Evolutionary conservation across 2,797 vertebrate genomes (phyloP).

Genomic region (Anableps anableps): DNA sequence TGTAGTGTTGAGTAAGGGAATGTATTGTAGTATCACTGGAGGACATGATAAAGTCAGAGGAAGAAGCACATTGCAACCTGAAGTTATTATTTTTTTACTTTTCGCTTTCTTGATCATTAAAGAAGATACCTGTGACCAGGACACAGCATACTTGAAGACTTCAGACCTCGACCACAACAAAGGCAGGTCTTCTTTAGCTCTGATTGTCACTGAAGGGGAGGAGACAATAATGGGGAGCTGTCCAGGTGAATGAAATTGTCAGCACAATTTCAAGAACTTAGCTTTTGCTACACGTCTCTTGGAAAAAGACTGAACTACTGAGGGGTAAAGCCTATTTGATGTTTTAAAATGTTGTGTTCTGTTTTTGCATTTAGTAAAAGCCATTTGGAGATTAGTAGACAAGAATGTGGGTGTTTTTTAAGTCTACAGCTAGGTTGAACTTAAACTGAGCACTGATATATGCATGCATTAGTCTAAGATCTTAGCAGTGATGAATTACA

Average conservation of each 20-base stretch:
- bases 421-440: constrained; percentile 21
- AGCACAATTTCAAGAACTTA: constrained; percentile 23
- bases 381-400: constrained; percentile 37
- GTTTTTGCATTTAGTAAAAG: constrained; percentile 22
- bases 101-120: neutral
- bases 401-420: constrained; percentile 27
- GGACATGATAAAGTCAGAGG: constrained; percentile 53
- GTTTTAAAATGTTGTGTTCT: constrained; percentile 34
- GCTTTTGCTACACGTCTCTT: constrained; percentile 19
- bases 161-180: constrained; percentile 22
- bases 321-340: constrained; percentile 30
- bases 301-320: constrained; percentile 18
- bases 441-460: neutral
- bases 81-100: constrained; percentile 10
- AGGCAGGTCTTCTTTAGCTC: constrained; percentile 25
- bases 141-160: constrained; percentile 36
- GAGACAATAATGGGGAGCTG: constrained; percentile 55
- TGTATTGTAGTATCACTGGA: constrained; percentile 56
- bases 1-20: constrained; percentile 62
- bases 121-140: constrained; percentile 37
- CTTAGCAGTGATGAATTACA: neutral
- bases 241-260: constrained; percentile 34
- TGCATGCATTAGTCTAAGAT: constrained; percentile 4
- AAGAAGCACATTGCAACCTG: constrained; percentile 50
- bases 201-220: constrained; percentile 53